These are phyloP conservation scores for Blennius ocellaris DNA, from an alignment of 2,113 vertebrate genomes.

Conservation along the genomic window DNA sequence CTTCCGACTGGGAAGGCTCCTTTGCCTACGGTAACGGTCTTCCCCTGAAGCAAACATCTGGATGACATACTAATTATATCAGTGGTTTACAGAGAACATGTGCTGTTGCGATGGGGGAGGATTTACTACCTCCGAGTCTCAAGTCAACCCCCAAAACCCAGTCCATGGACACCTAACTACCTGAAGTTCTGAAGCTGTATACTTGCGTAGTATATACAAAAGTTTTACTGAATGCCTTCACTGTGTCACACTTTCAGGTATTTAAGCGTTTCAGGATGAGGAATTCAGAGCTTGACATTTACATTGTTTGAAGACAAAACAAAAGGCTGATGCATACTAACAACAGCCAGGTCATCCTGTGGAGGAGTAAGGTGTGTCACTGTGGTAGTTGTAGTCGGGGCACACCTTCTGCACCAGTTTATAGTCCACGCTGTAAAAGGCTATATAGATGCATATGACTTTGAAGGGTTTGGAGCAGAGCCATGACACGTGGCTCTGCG, in stretches of 20 bases:
- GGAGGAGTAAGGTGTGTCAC: slow-evolving; percentile 96
- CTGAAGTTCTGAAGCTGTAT: slow-evolving; percentile 21
- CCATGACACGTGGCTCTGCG: slow-evolving; percentile 99
- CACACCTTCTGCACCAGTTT: slow-evolving; percentile 99
- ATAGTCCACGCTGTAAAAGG: slow-evolving; percentile 99
- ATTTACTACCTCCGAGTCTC: slow-evolving; percentile 52
- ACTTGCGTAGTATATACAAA: slow-evolving; percentile 37
- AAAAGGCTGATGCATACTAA: slow-evolving; percentile 27
- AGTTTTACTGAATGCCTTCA: slow-evolving; percentile 25
- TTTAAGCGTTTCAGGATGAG: slow-evolving; percentile 48
- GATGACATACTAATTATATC: slow-evolving; percentile 75
- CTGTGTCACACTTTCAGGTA: slow-evolving; percentile 25
- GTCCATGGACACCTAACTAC: slow-evolving; percentile 62
- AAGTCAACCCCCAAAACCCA: slow-evolving; percentile 49
- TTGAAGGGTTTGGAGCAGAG: slow-evolving; percentile 99
- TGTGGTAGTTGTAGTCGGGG: slow-evolving; percentile 99
- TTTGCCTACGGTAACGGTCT: slow-evolving; percentile 63
- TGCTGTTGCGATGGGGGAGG: slow-evolving; percentile 58
- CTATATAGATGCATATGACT: slow-evolving; percentile 99
- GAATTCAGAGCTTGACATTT: slow-evolving; percentile 54
- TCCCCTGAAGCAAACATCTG: slow-evolving; percentile 81
- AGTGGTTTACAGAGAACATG: slow-evolving; percentile 64
- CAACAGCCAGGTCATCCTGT: slow-evolving; percentile 86
- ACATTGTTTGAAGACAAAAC: slow-evolving; percentile 43
- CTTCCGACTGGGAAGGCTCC: slow-evolving; percentile 44